Evolutionary conservation across 2,888 invertebrate species (phyloP), one percentile per base, ranked within the genome.

Genomic region (Tricholauxania praeusta): DNA sequence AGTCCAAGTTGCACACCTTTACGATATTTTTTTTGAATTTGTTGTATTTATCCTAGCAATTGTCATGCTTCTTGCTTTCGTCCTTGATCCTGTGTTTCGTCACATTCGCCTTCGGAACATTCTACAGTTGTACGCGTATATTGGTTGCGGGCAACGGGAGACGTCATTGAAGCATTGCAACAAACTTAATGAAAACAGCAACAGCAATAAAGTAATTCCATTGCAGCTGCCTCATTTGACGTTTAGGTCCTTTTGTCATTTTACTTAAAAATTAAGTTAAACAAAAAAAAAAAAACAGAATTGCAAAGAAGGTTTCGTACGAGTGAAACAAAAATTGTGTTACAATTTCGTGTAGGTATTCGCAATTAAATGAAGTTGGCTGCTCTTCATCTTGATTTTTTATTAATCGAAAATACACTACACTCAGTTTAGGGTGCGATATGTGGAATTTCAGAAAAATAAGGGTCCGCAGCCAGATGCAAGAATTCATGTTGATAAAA

Each of bases 31-130:
- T 28, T 15, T 17, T 62, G 60, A 53, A 47, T 71, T 55, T 32
- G 19, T 28, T 28, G 28, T 28, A 4, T 28, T 28, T 4, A 28
- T 28, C 28, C 28, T 28, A 10, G 22, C 47, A 60, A 52, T 72
- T 65, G 65, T 51, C 69, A 65, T 71, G 73, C 67, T 72, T 72
- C 71, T 76, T 78, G 77, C 19, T 66, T 71, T 78, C 76, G 84
- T 83, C 84, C 83, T 83, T 83, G 83, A 84, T 84, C 83, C 84
- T 84, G 83, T 80, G 57, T 14, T 57, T 48, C 70, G 63, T 47
- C 70, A 63, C 47, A 57, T 63, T 70, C 70, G 70, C 70, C 70
- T 70, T 63, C 63, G 47, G 70, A 63, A 53, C 53, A 39, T 53
- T 32, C 10, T n/a, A 10, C 52, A 47, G 32, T 17, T 55, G 39